Evolutionary conservation across 2,888 invertebrate species (phyloP).

Genomic region (Orthosia gracilis): DNA sequence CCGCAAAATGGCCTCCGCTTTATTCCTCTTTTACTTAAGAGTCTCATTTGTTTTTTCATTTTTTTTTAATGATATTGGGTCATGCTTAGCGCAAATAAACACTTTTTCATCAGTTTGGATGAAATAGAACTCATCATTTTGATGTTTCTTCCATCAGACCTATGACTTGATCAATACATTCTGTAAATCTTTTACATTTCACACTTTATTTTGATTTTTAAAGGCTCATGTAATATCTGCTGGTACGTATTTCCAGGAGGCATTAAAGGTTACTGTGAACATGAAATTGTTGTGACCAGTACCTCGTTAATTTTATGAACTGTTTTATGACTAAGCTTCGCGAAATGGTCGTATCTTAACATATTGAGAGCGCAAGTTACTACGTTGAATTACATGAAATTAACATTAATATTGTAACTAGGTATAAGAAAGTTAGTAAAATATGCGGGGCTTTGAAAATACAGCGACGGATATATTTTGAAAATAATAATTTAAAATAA

Average conservation of each 20-base stretch:
- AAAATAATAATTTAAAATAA: too few species aligned
- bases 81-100: too few species aligned
- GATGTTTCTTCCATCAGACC: not conserved
- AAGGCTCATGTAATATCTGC: not conserved
- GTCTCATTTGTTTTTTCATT: too few species aligned
- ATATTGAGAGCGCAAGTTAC: constrained; percentile 21
- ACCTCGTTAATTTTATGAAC: constrained; percentile 52
- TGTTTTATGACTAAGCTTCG: constrained; percentile 46
- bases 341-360: constrained; percentile 40
- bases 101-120: too few species aligned
- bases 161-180: too few species aligned
- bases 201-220: not conserved
- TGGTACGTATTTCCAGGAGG: constrained; percentile 11
- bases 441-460: not conserved
- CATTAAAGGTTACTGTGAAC: constrained; percentile 25
- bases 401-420: constrained; percentile 5
- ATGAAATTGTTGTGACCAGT: constrained; percentile 26
- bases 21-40: too few species aligned
- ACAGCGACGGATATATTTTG: not conserved
- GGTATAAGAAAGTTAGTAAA: not conserved
- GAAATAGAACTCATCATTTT: not conserved
- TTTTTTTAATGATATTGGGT: too few species aligned
- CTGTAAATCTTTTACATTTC: not conserved
- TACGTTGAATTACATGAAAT: not conserved
- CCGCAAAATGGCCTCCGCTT: too few species aligned